Base-by-base conservation (phyloP, 1,140 invertebrate genomes). In the Nylanderia fulva region DNA sequence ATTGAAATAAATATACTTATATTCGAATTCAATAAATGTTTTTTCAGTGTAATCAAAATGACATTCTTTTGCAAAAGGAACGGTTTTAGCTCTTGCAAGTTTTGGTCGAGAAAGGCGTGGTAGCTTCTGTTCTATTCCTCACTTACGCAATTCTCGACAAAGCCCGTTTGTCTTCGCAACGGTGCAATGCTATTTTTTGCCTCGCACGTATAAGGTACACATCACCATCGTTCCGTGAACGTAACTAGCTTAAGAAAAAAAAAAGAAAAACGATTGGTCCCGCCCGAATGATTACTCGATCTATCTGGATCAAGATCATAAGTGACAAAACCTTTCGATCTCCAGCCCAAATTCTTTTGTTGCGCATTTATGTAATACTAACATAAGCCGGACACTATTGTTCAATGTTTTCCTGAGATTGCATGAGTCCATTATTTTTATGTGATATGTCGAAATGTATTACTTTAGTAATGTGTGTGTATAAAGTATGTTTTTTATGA, bases 161-260 rank as follows among this genome's bases (percentile, higher is more conserved):
- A 85, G 87, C 68, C 79, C 39, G 83, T 76, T 85, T 88, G 86
- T 88, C 75, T 85, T 80, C 63, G 33, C 21, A 88, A 88, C 36
- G 60, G 74, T n/a, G 71, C 76, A 71, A 63, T 76, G 15, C n/a
- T 71, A 58, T 68, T 88, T 64, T 24, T 39, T 84, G 42, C 4
- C 61, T 45, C 79, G 21, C 79, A 56, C 76, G 52, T 71, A n/a
- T n/a, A 63, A 80, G 18, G 63, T 71, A 82, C 27, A 82, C 77
- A 82, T 82, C 66, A 82, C 42, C 64, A 36, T 27, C 61, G 66
- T 82, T 82, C 77, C 48, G 33, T 56, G 48, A 80, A 80, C 36
- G 52, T 1, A 56, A 45, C n/a, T 27, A 36, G 18, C 15, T 29
- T 85, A 33, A 24, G 80, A 79, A 77, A 75, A 56, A 72, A 29